These are phyloP conservation scores for Diabrotica undecimpunctata DNA, from an alignment of 1,140 invertebrate species.

Conservation along the genomic window DNA sequence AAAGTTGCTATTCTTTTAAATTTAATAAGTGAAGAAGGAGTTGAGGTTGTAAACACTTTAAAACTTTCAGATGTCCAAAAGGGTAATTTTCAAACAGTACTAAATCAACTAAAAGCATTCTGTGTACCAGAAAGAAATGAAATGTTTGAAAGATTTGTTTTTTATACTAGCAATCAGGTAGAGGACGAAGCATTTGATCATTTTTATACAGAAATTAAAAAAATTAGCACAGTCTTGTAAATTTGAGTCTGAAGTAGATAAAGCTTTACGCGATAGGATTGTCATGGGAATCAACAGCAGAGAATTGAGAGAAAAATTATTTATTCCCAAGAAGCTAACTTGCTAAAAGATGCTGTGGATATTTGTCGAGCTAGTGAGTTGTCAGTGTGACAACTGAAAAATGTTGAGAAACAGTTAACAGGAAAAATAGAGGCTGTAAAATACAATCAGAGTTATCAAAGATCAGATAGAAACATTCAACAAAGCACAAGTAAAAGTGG, in stretches of 20 bases:
- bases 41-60: too few species aligned
- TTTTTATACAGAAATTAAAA: slow-evolving; percentile 34
- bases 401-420: not conserved
- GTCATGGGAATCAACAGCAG: slow-evolving; percentile 35
- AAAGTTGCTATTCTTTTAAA: too few species aligned
- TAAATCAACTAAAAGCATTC: too few species aligned
- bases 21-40: too few species aligned
- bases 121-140: slow-evolving; percentile 26
- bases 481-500: too few species aligned
- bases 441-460: too few species aligned
- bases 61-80: too few species aligned
- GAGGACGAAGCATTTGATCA: slow-evolving; percentile 37
- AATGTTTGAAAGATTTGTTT: slow-evolving; percentile 31
- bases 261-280: slow-evolving; percentile 41
- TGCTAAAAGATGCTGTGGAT: slow-evolving; percentile 36
- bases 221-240: slow-evolving; percentile 33
- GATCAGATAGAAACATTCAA: too few species aligned
- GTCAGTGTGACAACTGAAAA: not conserved
- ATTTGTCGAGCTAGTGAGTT: slow-evolving; percentile 31
- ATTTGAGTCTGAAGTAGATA: slow-evolving; percentile 35
- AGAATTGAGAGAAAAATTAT: slow-evolving; percentile 35
- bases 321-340: slow-evolving; percentile 35
- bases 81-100: too few species aligned
- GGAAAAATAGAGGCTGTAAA: too few species aligned
- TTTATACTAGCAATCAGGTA: slow-evolving; percentile 33